Base-by-base conservation (phyloP, 2,888 invertebrate genomes). In the Athalia cordata region DNA sequence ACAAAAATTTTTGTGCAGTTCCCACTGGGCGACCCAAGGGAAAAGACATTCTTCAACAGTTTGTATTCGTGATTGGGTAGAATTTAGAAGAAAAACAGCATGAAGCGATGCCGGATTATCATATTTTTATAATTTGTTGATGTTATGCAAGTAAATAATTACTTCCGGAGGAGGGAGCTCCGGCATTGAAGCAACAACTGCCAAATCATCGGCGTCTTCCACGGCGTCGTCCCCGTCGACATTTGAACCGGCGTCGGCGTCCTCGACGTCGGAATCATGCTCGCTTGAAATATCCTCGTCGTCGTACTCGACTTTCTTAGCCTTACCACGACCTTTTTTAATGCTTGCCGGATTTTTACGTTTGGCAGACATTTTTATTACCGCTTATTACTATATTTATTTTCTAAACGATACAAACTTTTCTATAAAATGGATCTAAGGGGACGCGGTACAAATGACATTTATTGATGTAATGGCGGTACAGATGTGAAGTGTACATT, bases 211-310 rank as follows among this genome's bases (percentile, higher is more conserved):
- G 55, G 52, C 72, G 15, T 90, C 90, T 72, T 90, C 89, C 80
- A 80, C 83, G 75, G 84, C 86, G 81, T 86, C 88, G 64, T 87
- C 88, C n/a, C 78, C 77, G 68, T 83, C 83, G 75, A 70, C 81
- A 74, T 82, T 82, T 57, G 81, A 80, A 66, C 82, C 84, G 79
- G 80, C 81, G 75, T 84, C 84, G 78, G 86, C 86, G 80, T 90
- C 89, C 70, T 89, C 89, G 52, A 85, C 81, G 7, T 90, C 89
- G 59, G 88, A 87, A 8, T 89, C 89, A 77, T 87, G 88, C 75
- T 89, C 89, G 83, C 89, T 90, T 70, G 89, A 89, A 78, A 89
- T 89, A 81, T 90, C 89, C 79, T 89, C 89, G 47, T 89, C 89
- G 81, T 90, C 89, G 81, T 90, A 90, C 74, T 90, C 89, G 57